These are phyloP conservation scores for Chionodraco myersi DNA, from an alignment of 2,113 vertebrate genomes.

Conservation along the genomic window DNA sequence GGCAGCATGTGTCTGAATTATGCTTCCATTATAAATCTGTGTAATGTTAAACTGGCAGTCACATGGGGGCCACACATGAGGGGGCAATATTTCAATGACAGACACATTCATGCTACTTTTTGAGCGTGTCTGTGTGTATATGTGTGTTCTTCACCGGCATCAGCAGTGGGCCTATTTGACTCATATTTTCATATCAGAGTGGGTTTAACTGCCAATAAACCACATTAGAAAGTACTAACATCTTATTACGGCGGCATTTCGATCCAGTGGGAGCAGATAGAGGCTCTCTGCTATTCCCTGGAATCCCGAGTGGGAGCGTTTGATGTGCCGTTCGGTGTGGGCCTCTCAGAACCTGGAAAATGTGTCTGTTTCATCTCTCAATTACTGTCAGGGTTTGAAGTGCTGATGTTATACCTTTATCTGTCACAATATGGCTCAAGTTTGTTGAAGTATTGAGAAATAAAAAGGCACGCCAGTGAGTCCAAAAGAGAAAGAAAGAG, in stretches of 20 bases:
- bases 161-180: conserved; percentile 58
- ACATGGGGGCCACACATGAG: conserved; percentile 22
- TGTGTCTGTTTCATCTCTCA: conserved; percentile 85
- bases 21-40: conserved; percentile 29
- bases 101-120: conserved; percentile 33
- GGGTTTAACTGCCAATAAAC: conserved; percentile 68
- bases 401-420: conserved; percentile 90
- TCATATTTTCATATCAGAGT: conserved; percentile 60
- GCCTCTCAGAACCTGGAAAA: conserved; percentile 77
- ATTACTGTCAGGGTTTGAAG: conserved; percentile 96
- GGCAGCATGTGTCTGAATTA: conserved; percentile 47
- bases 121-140: background rate
- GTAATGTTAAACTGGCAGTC: conserved; percentile 25
- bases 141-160: conserved; percentile 30
- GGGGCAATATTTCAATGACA: conserved; percentile 44
- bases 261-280: conserved; percentile 56
- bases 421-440: conserved; percentile 97
- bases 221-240: conserved; percentile 66
- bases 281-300: conserved; percentile 59
- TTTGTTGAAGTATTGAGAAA: conserved; percentile 89
- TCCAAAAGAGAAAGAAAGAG: conserved; percentile 79
- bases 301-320: conserved; percentile 68
- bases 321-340: conserved; percentile 69
- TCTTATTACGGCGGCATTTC: conserved; percentile 62
- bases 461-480: conserved; percentile 88